Base-by-base conservation (phyloP, 2,113 vertebrate species). In the Oreochromis niloticus region DNA sequence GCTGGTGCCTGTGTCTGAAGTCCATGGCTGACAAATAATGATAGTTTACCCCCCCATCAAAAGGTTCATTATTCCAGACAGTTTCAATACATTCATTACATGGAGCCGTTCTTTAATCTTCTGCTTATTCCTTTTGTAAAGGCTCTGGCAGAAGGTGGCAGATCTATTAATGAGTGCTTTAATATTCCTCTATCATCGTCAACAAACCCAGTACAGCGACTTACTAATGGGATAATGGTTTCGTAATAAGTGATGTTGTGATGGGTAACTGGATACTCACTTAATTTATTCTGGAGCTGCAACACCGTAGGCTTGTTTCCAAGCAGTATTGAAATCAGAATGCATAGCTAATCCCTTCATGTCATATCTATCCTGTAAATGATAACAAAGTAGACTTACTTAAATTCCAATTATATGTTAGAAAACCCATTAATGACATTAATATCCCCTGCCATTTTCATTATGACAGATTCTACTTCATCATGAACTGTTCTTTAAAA, bases 121-220 rank as follows among this genome's bases (percentile, higher is more conserved):
- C 39, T 9, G 36, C 83, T 89, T 85, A 90, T 93, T 90, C 79
- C n/a, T 54, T 54, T 52, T 88, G 82, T 88, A 82, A 55, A 85
- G 83, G 3, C 4, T 73, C 81, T 85, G 80, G 80, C 79, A 90
- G 83, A 92, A 84, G 89, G 75, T 68, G 68, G 55, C 88, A 90
- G 85, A 81, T 84, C 66, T 88, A 80, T 92, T 90, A 87, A 89
- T 9, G 61, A 80, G 41, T 52, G 52, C 52, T 66, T 90, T 85
- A 95, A 93, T 92, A 93, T 92, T 92, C 91, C 89, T 86, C 75
- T 94, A 85, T 94, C 87, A 91, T 92, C 84, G 84, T 75, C 90
- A 83, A 82, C 87, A 91, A 79, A 83, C 56, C 4, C 27, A 84
- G 52, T 85, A 80, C 81, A 46, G 71, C 85, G 83, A 13, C 83